Evolutionary conservation across 2,888 invertebrate genomes (phyloP), one percentile per base, ranked within the genome.

Genomic region (Hybos culiciformis): DNA sequence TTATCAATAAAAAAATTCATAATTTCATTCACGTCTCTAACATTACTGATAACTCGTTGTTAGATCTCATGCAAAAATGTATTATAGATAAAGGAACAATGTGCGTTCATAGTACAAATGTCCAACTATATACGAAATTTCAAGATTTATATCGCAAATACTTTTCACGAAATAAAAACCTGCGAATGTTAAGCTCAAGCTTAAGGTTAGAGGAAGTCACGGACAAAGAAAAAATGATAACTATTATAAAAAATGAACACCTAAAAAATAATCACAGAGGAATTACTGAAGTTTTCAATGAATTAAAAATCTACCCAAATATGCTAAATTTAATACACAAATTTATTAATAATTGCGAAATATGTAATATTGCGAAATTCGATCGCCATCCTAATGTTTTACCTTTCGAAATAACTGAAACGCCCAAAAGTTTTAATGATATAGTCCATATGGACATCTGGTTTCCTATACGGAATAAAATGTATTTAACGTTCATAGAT

Each of bases 41-140:
- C n/a, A n/a, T n/a, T n/a, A n/a, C n/a, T 32, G 15, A 32, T 12
- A 32, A 21, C 17, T 21, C 20, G 8, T 15, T 32, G 15, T 17
- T 21, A 14, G 32, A 21, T n/a, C 14, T 31, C 4, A 9, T 45
- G 42, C 44, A 39, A 38, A 14, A 32, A 29, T 14, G 36, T 15
- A 21, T 47, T 18, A 37, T 44, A 11, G 29, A 29, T 6, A 49
- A 45, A 36, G 48, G 48, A 9, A 9, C 46, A 18, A 41, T 47
- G 36, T 44, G 43, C 37, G 14, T 49, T 12, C 47, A 36, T 41
- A 46, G 45, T 18, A 14, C 38, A n/a, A 21, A 45, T 33, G 23
- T n/a, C 5, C 11, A 37, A 36, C 20, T 26, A 18, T 46, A 43
- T 31, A 11, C 32, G 32, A 11, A 41, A 21, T 12, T 46, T 19